Percentiles rank a stretch among this genome's conserved stretches.
Evolutionary conservation across 2,797 vertebrate species (phyloP).

Genomic region (Lagorchestes hirsutus): DNA sequence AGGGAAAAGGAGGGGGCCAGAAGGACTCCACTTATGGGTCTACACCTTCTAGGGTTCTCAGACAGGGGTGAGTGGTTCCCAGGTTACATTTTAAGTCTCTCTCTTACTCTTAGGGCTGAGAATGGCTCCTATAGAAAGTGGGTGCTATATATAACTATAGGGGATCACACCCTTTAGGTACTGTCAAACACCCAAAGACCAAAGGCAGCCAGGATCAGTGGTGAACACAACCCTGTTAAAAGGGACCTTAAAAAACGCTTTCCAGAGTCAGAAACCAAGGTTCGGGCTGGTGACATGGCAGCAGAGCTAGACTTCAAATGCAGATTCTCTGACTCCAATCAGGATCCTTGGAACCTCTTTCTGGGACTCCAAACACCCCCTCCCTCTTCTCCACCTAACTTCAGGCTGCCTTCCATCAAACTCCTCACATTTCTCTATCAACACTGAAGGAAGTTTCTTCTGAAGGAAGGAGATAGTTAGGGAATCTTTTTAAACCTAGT

Average conservation of each 20-base stretch:
- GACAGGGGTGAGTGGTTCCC: neutral
- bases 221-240: neutral
- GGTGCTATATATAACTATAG: neutral
- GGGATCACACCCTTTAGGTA: slow-evolving; percentile 9
- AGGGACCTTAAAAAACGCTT: neutral
- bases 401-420: neutral
- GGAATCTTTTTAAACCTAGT: slow-evolving; percentile 3
- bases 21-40: neutral
- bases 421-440: slow-evolving; percentile 24
- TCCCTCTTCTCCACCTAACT: neutral
- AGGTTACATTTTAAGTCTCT: neutral
- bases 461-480: neutral
- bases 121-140: slow-evolving; percentile 1
- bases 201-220: neutral
- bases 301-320: neutral
- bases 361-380: neutral
- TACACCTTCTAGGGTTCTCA: neutral
- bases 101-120: neutral
- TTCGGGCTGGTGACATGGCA: neutral
- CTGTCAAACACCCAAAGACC: neutral
- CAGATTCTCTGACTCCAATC: too few relatives aligned
- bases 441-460: neutral
- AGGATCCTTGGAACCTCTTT: neutral
- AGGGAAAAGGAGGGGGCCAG: slow-evolving; percentile 47
- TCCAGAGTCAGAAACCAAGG: neutral